Evolutionary conservation across 1,140 invertebrate species (phyloP), one percentile per base, ranked within the genome.

Genomic region (Helicoverpa zea): DNA sequence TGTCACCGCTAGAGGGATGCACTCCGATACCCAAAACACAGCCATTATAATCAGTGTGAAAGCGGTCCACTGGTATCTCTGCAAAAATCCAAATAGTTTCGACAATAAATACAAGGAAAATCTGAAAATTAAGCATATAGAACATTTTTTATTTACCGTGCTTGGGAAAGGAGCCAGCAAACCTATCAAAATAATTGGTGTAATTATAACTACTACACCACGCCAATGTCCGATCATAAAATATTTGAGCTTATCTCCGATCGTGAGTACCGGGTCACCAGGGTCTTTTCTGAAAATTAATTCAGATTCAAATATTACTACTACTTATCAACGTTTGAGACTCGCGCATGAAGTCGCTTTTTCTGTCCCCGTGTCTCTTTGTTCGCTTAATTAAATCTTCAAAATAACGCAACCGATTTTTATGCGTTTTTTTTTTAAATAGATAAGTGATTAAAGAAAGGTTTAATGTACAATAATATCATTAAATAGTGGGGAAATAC

Each of bases 21-120:
- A 96, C 89, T 98, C 97, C 1, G 96, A 95, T 76, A 97, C 95
- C 97, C 97, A 98, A 83, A 95, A 97, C 2, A 96, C 85, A 2
- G 96, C 96, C 96, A 97, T 97, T 12, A 97, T 9, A 0, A 97
- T 49, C 11, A 97, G 87, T 0, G 96, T 95, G 82, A 96, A 97
- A 0, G 94, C 96, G 87, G 96, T 97, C 92, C 92, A 90, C 72
- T 88, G 85, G 78, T 89, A 83, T 81, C 43, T 56, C 74, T 81
- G 81, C 11, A 84, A 81, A 29, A 80, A 70, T 74, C 2, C 54
- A 70, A 56, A 81, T 61, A 16, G 13, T 14, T 47, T 51, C 13
- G 30, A 12, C 77, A 13, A 16, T 72, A 23, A 13, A 49, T 23
- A 47, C 7, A 79, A 23, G 16, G 9, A 59, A 56, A 14, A 51